phyloP scores from a whole-genome alignment of 2,888 invertebrate species.

The Elmis aenea region DNA sequence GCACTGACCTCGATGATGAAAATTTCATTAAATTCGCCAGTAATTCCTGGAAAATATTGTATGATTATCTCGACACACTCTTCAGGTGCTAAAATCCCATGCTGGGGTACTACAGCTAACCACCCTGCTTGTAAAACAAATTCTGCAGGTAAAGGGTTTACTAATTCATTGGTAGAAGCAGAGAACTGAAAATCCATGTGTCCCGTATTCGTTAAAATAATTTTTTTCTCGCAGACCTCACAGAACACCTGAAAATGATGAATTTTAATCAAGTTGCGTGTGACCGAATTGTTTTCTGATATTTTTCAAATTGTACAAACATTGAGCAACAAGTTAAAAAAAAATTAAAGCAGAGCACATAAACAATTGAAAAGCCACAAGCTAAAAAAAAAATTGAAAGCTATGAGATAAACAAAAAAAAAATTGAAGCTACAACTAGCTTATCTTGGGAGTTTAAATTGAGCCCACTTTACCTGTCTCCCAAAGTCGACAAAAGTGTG shows the following conservation, averaged over 20 bases:
- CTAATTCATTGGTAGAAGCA: slow-evolving; percentile 47
- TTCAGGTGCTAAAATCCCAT: slow-evolving; percentile 45
- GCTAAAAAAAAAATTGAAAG: background rate
- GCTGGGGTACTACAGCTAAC: slow-evolving; percentile 46
- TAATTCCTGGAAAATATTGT: slow-evolving; percentile 51
- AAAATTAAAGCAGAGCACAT: background rate
- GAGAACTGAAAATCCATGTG: slow-evolving; percentile 47
- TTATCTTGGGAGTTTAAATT: background rate
- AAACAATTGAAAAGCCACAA: background rate
- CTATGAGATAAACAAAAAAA: background rate
- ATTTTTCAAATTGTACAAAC: too few species aligned
- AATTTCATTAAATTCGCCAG: slow-evolving; percentile 51
- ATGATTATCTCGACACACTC: slow-evolving; percentile 47
- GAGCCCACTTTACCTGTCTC: slow-evolving; percentile 34
- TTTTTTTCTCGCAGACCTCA: slow-evolving; percentile 32
- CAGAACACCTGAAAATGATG: slow-evolving; percentile 40
- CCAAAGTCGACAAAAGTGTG: slow-evolving; percentile 43
- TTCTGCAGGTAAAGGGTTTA: slow-evolving; percentile 38
- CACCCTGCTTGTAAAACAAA: slow-evolving; percentile 48
- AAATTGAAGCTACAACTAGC: background rate
- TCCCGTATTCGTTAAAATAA: slow-evolving; percentile 51
- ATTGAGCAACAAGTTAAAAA: too few species aligned
- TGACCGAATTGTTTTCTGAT: too few species aligned
- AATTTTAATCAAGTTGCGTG: too few species aligned
- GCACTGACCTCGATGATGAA: slow-evolving; percentile 38